Conservation (phyloP, 2,113 vertebrate species). For the Limanda limanda region DNA sequence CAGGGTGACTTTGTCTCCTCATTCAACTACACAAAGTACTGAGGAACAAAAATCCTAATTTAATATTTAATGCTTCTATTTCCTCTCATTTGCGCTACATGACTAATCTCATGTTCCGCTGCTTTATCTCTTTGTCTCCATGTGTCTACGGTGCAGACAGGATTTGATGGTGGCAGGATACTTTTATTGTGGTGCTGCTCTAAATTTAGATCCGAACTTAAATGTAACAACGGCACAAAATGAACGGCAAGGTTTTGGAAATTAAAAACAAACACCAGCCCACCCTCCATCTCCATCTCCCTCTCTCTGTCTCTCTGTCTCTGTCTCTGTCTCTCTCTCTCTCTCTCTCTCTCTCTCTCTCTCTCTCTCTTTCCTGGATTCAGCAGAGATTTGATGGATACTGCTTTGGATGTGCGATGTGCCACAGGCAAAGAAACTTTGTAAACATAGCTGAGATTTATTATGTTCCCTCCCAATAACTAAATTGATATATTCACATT, state of each 20-base stretch:
- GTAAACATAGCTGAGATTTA: too few species aligned
- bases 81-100: constrained; percentile 55
- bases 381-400: too few species aligned
- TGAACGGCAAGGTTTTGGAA: not conserved
- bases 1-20: constrained; percentile 69
- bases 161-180: constrained; percentile 36
- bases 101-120: constrained; percentile 70
- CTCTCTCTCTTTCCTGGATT: too few species aligned
- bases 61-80: constrained; percentile 68
- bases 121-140: constrained; percentile 58
- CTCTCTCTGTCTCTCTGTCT: too few species aligned
- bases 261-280: too few species aligned
- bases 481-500: too few species aligned
- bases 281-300: too few species aligned
- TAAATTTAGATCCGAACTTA: constrained; percentile 3
- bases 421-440: too few species aligned
- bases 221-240: not conserved
- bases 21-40: constrained; percentile 52
- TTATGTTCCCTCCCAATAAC: too few species aligned
- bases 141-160: constrained; percentile 22
- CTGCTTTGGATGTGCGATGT: too few species aligned
- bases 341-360: too few species aligned
- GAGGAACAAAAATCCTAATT: constrained; percentile 64
- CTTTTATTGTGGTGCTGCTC: constrained; percentile 11
- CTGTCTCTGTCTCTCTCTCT: too few species aligned